Evolutionary conservation across 1,140 invertebrate genomes (phyloP).

Genomic region (Plutomurus gul): DNA sequence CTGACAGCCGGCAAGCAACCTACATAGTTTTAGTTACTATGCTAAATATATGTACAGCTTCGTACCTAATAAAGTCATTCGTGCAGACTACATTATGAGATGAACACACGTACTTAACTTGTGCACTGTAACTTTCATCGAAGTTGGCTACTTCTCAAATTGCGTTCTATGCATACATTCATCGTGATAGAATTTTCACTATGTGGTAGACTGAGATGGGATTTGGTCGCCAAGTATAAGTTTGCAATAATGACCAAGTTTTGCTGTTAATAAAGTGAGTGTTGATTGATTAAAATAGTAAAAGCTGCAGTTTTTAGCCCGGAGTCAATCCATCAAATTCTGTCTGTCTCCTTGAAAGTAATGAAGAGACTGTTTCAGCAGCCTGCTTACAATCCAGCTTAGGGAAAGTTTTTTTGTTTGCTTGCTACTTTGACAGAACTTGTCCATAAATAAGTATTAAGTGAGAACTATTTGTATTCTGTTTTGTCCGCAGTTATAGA

Average conservation of each 20-base stretch:
- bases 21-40: too few relatives aligned
- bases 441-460: background rate
- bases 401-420: background rate
- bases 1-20: too few relatives aligned
- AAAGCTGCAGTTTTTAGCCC: background rate
- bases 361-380: background rate
- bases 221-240: background rate
- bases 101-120: too few relatives aligned
- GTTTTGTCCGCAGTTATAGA: background rate
- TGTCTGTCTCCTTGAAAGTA: background rate
- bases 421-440: background rate
- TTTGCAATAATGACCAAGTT: background rate
- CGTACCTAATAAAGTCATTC: too few relatives aligned
- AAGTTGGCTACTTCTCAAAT: slow-evolving; percentile 15
- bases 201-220: background rate
- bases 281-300: slow-evolving; percentile 26
- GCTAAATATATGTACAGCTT: too few relatives aligned
- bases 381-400: background rate
- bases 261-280: background rate
- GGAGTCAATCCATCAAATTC: slow-evolving; percentile 1
- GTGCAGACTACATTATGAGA: too few relatives aligned
- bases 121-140: too few relatives aligned
- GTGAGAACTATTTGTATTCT: background rate
- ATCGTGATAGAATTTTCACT: background rate
- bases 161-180: background rate